Evolutionary conservation across 2,797 vertebrate species (phyloP).

Genomic region (Pipistrellus kuhlii): DNA sequence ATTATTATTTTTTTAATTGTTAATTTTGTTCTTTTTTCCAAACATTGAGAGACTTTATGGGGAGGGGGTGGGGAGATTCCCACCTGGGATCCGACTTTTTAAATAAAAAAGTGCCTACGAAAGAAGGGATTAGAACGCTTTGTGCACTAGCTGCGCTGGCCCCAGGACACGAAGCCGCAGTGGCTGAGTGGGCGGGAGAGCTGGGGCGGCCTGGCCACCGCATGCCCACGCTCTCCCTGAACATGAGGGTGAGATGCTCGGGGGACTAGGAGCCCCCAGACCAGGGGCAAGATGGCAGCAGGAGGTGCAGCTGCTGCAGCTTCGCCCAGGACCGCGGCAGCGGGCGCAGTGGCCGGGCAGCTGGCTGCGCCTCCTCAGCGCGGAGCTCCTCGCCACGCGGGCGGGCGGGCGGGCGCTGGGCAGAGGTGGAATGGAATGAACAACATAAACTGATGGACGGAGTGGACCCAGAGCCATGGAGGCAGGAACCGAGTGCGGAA

Average conservation of each 20-base stretch:
- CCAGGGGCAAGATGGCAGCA: conserved; percentile 48
- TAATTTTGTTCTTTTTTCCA: conserved; percentile 37
- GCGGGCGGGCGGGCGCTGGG: too few relatives aligned
- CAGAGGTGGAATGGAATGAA: too few relatives aligned
- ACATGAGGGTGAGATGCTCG: conserved; percentile 59
- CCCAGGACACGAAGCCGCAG: conserved; percentile 60
- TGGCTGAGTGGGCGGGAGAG: conserved; percentile 68
- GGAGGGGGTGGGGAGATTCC: background rate
- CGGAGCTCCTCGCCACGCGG: too few relatives aligned
- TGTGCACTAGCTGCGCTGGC: conserved; percentile 96
- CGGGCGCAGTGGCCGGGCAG: too few relatives aligned
- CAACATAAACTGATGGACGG: too few relatives aligned
- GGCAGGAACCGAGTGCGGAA: too few relatives aligned
- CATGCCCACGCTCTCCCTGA: conserved; percentile 70
- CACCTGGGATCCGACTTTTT: conserved; percentile 95
- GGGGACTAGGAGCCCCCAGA: conserved; percentile 36
- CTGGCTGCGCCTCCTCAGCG: too few relatives aligned
- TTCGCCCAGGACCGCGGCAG: conserved; percentile 92
- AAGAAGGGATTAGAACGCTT: conserved; percentile 98
- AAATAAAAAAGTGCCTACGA: conserved; percentile 99
- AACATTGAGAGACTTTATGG: conserved; percentile 81
- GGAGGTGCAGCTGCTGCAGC: background rate
- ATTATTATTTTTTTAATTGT: background rate
- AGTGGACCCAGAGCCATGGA: too few relatives aligned
- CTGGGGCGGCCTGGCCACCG: conserved; percentile 46